Percentiles rank a stretch among this genome's conserved stretches.
Evolutionary conservation across 2,797 vertebrate genomes (phyloP).

Genomic region (Sorex maritimensis): DNA sequence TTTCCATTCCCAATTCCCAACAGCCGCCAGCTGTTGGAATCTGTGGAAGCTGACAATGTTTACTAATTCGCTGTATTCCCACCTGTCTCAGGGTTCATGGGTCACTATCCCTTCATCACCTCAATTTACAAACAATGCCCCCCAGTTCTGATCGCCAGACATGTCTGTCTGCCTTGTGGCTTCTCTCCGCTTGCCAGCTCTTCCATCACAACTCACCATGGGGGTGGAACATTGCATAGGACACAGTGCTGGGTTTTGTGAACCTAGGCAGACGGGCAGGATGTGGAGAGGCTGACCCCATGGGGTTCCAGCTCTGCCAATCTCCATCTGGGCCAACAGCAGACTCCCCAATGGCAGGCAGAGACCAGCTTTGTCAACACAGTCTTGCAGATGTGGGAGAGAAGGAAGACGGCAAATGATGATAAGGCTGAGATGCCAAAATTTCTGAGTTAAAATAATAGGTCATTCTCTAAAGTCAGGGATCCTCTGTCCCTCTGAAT

Average conservation of each 20-base stretch:
- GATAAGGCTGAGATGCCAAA: background rate
- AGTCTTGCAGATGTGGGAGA: background rate
- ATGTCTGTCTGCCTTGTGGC: background rate
- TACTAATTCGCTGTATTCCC: background rate
- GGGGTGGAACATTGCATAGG: background rate
- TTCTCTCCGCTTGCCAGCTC: constrained; percentile 2
- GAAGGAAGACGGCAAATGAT: background rate
- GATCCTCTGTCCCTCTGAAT: background rate
- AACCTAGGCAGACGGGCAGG: background rate
- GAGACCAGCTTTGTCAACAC: background rate
- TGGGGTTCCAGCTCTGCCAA: background rate
- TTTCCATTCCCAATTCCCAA: background rate
- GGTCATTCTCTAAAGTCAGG: background rate
- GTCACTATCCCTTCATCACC: background rate
- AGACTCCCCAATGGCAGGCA: background rate
- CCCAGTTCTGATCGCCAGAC: background rate
- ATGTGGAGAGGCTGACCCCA: background rate
- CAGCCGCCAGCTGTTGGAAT: background rate
- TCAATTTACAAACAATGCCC: background rate
- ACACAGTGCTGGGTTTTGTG: background rate
- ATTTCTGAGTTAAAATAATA: background rate
- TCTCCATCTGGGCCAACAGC: background rate
- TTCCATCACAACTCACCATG: background rate
- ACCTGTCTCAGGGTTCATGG: background rate
- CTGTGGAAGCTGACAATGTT: background rate